These are phyloP conservation scores for Xestia ashworthii DNA, from an alignment of 2,888 invertebrate species.

Conservation along the genomic window DNA sequence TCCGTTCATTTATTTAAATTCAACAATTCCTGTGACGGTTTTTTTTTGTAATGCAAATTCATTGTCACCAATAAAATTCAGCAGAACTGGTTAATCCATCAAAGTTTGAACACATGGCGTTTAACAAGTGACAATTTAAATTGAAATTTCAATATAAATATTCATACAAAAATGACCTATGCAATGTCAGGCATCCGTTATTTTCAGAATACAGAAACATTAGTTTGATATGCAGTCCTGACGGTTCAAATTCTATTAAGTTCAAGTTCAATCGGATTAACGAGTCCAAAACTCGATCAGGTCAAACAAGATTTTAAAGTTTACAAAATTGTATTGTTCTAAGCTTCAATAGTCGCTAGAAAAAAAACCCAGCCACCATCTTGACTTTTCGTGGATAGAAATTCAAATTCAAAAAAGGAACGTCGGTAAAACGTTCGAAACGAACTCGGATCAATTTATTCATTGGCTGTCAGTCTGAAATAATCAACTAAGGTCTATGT, in stretches of 20 bases:
- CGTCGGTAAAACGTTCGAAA: background rate
- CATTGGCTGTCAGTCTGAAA: constrained; percentile 31
- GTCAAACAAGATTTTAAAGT: background rate
- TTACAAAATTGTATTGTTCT: background rate
- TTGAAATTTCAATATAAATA: constrained; percentile 22
- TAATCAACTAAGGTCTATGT: too few relatives aligned
- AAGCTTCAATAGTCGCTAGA: background rate
- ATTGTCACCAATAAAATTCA: background rate
- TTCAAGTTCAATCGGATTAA: background rate
- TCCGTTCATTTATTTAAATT: background rate
- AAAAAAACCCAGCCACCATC: constrained; percentile 1
- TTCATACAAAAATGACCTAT: constrained; percentile 2
- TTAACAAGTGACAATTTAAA: constrained; percentile 13
- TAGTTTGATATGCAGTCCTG: background rate
- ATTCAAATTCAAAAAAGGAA: background rate
- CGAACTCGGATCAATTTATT: constrained; percentile 9
- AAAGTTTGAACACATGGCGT: background rate
- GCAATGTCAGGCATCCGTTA: background rate
- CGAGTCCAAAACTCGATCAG: background rate
- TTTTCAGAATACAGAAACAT: constrained; percentile 9
- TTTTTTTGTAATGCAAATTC: background rate
- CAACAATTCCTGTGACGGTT: background rate
- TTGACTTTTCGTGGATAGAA: constrained; percentile 10
- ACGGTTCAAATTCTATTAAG: background rate
- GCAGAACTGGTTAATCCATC: constrained; percentile 14